Base-by-base conservation (phyloP, 2,888 invertebrate species). In the Meiosimyza decipiens region DNA sequence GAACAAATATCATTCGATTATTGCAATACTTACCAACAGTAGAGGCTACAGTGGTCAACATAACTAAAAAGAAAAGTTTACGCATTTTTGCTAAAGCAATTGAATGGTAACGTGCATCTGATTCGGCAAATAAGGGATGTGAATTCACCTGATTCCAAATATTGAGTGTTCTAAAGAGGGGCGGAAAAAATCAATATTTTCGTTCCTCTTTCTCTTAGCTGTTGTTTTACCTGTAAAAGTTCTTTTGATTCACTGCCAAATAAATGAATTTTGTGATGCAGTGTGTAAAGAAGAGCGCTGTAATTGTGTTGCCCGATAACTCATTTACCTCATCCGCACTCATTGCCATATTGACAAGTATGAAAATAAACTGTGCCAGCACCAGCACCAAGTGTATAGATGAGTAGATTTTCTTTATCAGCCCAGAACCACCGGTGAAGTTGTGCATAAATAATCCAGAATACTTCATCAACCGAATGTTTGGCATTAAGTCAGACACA, bases 141-240 rank as follows among this genome's bases (percentile, higher is more conserved):
- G 92, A 91, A 85, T 95, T 94, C 0, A 93, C 91, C 86, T 94
- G 93, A 84, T 95, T 95, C 95, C 95, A 95, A 75, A 94, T 91
- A 49, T 92, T 92, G 55, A 95, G 85, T 0, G 94, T 94, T 81
- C 94, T 92, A 62, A 3, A 69, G 28, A 33, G 28, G 54, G 47
- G 55, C 16, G 33, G 16, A 55, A 7, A 2, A 55, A 55, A 55
- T 18, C 55, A 18, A 40, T 40, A 7, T 52, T n/a, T 9, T 33
- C 6, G 51, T 50, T 33, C 9, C 9, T 40, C 4, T 40, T 2
- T 40, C 40, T 2, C 9, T 7, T 40, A 1, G 6, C 40, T 40
- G 13, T 63, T 28, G 3, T 28, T 28, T 87, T 82, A 92, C 92
- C 92, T 91, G 87, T 94, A 94, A 81, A 94, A 93, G 72, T 91